Conservation (phyloP, 2,113 vertebrate species). For the Cynocephalus volans region DNA sequence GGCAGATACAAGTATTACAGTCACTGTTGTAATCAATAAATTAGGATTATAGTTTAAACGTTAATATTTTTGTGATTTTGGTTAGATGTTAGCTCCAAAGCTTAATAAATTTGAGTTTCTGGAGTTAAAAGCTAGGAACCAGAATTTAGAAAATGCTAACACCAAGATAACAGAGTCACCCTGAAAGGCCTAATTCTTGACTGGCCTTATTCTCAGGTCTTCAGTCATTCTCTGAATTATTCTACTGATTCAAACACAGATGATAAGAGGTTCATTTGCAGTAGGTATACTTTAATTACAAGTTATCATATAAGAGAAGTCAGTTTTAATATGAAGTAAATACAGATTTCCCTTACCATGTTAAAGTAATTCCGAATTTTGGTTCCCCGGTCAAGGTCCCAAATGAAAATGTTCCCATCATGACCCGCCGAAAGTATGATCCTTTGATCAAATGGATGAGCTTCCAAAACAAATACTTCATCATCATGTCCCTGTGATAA, state of each 20-base stretch:
- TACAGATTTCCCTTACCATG: conserved; percentile 92
- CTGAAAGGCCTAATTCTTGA: conserved; percentile 37
- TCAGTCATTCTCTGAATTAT: conserved; percentile 27
- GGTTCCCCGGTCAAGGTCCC: conserved; percentile 96
- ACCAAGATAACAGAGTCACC: not conserved
- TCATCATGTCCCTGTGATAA: conserved; percentile 96
- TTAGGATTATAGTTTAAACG: conserved; percentile 40
- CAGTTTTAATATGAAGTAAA: conserved; percentile 47
- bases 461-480: conserved; percentile 98
- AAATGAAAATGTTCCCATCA: conserved; percentile 98
- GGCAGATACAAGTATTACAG: not conserved
- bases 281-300: conserved; percentile 33
- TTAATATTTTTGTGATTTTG: conserved; percentile 12
- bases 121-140: conserved; percentile 6
- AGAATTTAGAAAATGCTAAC: conserved; percentile 67
- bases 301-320: not conserved
- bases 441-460: conserved; percentile 97
- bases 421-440: conserved; percentile 98
- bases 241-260: conserved; percentile 58
- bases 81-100: conserved; percentile 14
- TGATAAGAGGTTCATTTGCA: conserved; percentile 34
- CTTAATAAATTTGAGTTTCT: conserved; percentile 40
- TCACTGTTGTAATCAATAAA: conserved; percentile 39
- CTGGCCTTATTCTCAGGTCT: not conserved
- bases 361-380: conserved; percentile 99